These are phyloP conservation scores for Unio delphinus DNA, from an alignment of 2,888 invertebrate genomes.

Conservation along the genomic window DNA sequence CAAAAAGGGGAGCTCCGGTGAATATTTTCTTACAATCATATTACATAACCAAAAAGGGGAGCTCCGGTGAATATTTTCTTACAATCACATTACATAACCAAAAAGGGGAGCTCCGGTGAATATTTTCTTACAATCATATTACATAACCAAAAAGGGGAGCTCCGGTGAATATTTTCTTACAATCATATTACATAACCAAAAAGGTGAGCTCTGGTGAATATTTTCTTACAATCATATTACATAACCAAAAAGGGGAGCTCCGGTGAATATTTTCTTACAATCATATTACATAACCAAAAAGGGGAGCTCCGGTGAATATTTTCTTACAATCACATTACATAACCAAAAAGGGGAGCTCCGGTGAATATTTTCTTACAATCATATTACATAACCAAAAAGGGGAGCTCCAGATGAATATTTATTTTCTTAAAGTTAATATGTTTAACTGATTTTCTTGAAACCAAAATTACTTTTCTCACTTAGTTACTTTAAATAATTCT, in stretches of 20 bases:
- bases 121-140: background rate
- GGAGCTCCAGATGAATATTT: background rate
- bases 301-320: too few species aligned
- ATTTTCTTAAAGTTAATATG: background rate
- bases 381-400: too few species aligned
- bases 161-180: constrained; percentile 24
- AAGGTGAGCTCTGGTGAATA: constrained; percentile 40
- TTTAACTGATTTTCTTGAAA: too few species aligned
- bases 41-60: constrained; percentile 30
- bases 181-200: constrained; percentile 8
- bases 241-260: constrained; percentile 35
- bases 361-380: too few species aligned
- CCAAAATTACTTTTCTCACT: too few species aligned
- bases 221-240: background rate
- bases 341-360: too few species aligned
- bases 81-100: background rate
- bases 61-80: constrained; percentile 26
- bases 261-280: constrained; percentile 16
- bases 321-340: too few species aligned
- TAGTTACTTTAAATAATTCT: too few species aligned
- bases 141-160: constrained; percentile 31
- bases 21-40: background rate
- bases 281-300: too few species aligned
- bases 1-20: constrained; percentile 45
- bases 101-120: constrained; percentile 43